Percentiles rank a stretch among this genome's conserved stretches.
Conservation (phyloP, 2,113 vertebrate genomes). For the Cygnus buccinator region DNA sequence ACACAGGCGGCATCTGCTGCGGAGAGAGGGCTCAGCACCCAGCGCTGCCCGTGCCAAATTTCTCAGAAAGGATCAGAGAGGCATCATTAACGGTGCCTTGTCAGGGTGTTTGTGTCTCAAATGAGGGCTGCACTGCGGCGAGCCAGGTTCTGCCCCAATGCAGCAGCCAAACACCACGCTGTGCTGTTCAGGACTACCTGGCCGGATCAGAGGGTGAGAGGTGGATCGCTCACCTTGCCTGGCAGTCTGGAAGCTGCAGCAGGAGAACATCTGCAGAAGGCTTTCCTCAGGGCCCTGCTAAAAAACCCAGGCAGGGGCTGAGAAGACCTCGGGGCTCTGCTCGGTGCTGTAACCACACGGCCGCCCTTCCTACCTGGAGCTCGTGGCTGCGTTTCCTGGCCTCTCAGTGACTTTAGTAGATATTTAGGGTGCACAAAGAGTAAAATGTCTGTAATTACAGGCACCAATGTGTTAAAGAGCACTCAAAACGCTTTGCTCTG, state of each 20-base stretch:
- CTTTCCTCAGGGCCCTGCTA: conserved; percentile 40
- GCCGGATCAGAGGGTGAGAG: neutral
- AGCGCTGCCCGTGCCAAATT: no score
- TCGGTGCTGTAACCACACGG: neutral
- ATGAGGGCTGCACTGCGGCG: neutral
- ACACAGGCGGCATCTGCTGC: rapidly evolving
- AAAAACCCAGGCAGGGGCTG: conserved; percentile 7
- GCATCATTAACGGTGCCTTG: neutral
- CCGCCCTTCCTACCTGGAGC: neutral
- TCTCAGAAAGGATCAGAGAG: neutral
- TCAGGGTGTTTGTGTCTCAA: rapidly evolving
- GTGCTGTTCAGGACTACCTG: neutral
- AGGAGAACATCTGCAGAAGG: neutral
- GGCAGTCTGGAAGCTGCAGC: neutral
- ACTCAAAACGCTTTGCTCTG: conserved; percentile 10
- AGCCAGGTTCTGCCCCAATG: neutral
- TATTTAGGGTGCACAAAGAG: neutral
- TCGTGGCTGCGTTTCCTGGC: neutral
- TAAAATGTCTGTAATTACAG: conserved; percentile 27
- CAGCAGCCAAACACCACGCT: neutral
- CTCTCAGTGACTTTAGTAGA: conserved; percentile 22
- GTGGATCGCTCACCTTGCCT: neutral
- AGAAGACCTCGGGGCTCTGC: neutral
- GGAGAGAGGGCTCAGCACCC: neutral
- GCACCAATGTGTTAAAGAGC: conserved; percentile 19